A percentile compares a stretch with the other conserved stretches of the same genome.
These are phyloP conservation scores for Beris chalybata DNA, from an alignment of 2,888 invertebrate species.

Conservation along the genomic window DNA sequence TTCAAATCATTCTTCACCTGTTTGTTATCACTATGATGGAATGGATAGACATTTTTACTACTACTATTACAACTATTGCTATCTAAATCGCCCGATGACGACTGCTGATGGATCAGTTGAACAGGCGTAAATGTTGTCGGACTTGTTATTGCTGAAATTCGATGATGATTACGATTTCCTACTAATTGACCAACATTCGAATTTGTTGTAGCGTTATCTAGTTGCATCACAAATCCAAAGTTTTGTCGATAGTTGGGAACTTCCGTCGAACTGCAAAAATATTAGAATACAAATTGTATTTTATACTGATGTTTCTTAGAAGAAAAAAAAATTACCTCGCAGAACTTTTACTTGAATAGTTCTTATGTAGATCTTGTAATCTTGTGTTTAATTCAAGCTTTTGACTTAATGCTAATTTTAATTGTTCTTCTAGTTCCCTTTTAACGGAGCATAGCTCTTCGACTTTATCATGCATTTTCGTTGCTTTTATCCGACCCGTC, in stretches of 20 bases:
- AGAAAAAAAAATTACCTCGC: constrained; percentile 48
- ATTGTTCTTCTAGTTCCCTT: constrained; percentile 64
- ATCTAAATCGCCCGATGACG: constrained; percentile 16
- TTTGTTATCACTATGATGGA: constrained; percentile 49
- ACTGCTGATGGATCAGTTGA: constrained; percentile 22
- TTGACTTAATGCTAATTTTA: constrained; percentile 61
- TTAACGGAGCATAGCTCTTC: constrained; percentile 62
- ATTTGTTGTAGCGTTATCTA: constrained; percentile 19
- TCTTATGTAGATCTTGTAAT: constrained; percentile 60
- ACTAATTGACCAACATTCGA: constrained; percentile 1
- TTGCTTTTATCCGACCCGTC: constrained; percentile 67
- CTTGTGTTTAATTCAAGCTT: constrained; percentile 62
- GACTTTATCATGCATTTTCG: constrained; percentile 66
- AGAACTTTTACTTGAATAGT: constrained; percentile 49
- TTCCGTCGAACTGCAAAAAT: constrained; percentile 43
- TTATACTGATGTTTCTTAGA: background rate
- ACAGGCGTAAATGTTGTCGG: constrained; percentile 23
- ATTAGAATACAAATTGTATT: background rate
- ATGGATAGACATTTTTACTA: constrained; percentile 41
- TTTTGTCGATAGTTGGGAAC: constrained; percentile 50
- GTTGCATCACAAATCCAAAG: constrained; percentile 29
- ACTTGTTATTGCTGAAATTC: constrained; percentile 9
- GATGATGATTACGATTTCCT: constrained; percentile 4
- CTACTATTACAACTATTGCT: constrained; percentile 15
- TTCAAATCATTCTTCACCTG: constrained; percentile 46